Evolutionary conservation across 2,113 vertebrate genomes (phyloP), one percentile per base, ranked within the genome.

Genomic region (Deroptyus accipitrinus): DNA sequence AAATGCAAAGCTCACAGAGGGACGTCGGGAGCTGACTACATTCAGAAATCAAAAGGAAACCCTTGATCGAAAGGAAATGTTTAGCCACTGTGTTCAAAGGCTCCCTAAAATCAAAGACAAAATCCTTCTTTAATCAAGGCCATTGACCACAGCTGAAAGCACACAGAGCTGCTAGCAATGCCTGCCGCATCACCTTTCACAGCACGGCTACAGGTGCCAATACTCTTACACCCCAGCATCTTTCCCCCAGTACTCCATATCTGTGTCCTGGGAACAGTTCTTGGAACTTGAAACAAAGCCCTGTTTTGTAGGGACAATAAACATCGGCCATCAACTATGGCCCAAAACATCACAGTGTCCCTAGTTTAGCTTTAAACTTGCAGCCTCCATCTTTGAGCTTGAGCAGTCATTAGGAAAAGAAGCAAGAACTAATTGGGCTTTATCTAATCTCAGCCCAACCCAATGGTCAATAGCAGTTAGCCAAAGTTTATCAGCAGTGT

Each of bases 31-130:
- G 77, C 86, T 92, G 94, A 84, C 85, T 84, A 46, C 86, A 76
- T 7, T 41, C 77, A 87, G 81, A 95, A 97, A 95, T 95, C 95
- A 96, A 96, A 95, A 72, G 81, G 52, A 83, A 95, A 87, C 35
- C 39, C 86, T 95, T 95, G 93, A 96, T 85, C 8, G 86, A 94
- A 94, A 91, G 74, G 81, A 94, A 89, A 82, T 73, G 87, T 92
- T 97, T 92, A 95, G 92, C 91, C 69, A 81, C 88, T 72, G 11
- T 68, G 91, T 94, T 97, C 95, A 97, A 95, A 95, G 93, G 81
- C 86, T 95, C 62, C 59, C 62, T 95, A 95, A 96, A 96, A 96
- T 97, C 94, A 97, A 97, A 97, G 95, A 94, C 89, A 95, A 97
- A 95, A 95, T 91, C 81, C 86, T 89, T 89, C 92, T 95, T 96